A percentile compares a stretch with the other conserved stretches of the same genome.
Conservation (phyloP, 2,888 invertebrate genomes). For the Steinernema carpocapsae region DNA sequence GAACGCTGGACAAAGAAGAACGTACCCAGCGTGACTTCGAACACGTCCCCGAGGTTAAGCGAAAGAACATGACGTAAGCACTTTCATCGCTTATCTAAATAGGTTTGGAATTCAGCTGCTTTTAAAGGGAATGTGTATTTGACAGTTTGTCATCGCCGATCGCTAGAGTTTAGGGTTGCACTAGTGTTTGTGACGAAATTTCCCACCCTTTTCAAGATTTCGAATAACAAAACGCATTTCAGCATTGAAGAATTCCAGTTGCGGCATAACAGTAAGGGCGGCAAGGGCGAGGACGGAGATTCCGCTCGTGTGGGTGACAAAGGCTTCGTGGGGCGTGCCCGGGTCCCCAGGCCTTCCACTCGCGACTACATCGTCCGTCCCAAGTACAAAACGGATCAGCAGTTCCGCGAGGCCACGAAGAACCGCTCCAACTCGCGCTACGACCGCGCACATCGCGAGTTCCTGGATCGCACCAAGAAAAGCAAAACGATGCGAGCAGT, state of each 20-base stretch:
- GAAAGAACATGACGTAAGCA: slow-evolving; percentile 54
- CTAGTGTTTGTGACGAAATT: slow-evolving; percentile 6
- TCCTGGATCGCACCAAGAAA: slow-evolving; percentile 63
- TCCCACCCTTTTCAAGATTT: slow-evolving; percentile 26
- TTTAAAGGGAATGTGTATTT: neutral
- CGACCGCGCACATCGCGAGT: slow-evolving; percentile 60
- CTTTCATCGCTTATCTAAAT: slow-evolving; percentile 6
- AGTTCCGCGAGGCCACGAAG: slow-evolving; percentile 51
- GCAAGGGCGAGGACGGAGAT: slow-evolving; percentile 34
- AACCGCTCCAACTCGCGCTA: slow-evolving; percentile 44
- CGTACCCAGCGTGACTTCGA: slow-evolving; percentile 88
- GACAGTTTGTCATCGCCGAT: neutral
- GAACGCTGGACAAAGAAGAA: slow-evolving; percentile 87
- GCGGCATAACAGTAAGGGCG: neutral
- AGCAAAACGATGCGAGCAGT: slow-evolving; percentile 56
- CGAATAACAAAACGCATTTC: slow-evolving; percentile 13
- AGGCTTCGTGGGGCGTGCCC: slow-evolving; percentile 84
- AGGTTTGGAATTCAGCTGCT: neutral
- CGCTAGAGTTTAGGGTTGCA: neutral
- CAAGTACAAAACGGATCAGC: slow-evolving; percentile 69
- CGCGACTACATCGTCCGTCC: slow-evolving; percentile 96
- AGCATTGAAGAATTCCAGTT: slow-evolving; percentile 34
- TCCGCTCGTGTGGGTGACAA: slow-evolving; percentile 84
- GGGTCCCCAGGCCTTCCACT: slow-evolving; percentile 91
- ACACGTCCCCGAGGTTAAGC: slow-evolving; percentile 76